These are phyloP conservation scores for Medauroidea extradentata DNA, from an alignment of 1,140 invertebrate species.

Conservation along the genomic window DNA sequence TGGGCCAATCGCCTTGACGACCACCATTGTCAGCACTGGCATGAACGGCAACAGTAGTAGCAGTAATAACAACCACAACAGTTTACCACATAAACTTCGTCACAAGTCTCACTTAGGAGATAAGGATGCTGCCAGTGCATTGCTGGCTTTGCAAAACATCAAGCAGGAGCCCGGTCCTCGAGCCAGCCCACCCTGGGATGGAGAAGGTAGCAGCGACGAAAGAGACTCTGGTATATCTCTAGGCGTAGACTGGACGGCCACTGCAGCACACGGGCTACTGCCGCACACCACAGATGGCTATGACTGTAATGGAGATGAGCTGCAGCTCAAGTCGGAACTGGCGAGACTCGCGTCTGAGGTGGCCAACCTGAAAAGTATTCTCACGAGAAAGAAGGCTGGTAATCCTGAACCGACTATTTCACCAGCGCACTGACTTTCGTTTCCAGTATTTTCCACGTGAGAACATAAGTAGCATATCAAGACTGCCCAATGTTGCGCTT, in stretches of 20 bases:
- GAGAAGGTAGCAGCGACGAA: conserved; percentile 80
- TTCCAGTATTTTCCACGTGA: too few relatives aligned
- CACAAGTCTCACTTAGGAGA: conserved; percentile 89
- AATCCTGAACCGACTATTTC: too few relatives aligned
- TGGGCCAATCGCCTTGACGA: conserved; percentile 37
- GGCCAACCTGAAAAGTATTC: conserved; percentile 70
- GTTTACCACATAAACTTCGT: conserved; percentile 80
- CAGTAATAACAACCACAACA: conserved; percentile 52
- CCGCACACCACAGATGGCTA: conserved; percentile 20
- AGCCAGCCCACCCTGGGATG: conserved; percentile 75
- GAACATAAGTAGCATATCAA: too few relatives aligned
- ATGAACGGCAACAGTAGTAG: conserved; percentile 48
- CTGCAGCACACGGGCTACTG: conserved; percentile 33
- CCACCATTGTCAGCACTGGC: conserved; percentile 29
- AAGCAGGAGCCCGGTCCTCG: conserved; percentile 68
- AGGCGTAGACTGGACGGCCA: conserved; percentile 59
- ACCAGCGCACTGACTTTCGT: too few relatives aligned
- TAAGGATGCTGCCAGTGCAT: conserved; percentile 70
- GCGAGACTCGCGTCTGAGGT: conserved; percentile 87
- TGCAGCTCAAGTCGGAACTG: conserved; percentile 76
- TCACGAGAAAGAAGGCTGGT: conserved; percentile 31
- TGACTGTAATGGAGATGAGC: conserved; percentile 42
- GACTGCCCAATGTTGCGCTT: too few relatives aligned
- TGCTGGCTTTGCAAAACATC: conserved; percentile 68
- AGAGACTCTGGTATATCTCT: conserved; percentile 82